Evolutionary conservation across 2,797 vertebrate genomes (phyloP), one percentile per base, ranked within the genome.

Genomic region (Microchirus variegatus): DNA sequence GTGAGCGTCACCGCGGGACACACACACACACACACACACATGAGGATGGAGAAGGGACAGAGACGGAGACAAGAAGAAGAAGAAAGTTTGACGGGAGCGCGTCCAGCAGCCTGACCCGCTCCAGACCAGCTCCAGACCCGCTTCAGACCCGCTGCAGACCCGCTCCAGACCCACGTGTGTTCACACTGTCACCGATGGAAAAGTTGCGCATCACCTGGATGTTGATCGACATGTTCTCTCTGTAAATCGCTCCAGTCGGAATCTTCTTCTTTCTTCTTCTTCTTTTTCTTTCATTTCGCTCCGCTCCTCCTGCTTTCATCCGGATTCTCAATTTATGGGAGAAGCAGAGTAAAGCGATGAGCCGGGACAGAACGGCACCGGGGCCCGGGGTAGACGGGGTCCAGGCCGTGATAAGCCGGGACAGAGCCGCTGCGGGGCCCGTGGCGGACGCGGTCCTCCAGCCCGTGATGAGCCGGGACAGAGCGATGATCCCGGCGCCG

Each of bases 331-430:
- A 42, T 81, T 41, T 73, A 90, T 90, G 89, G 87, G 74, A 83
- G 52, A 61, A 64, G 70, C 64, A 65, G 82, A 93, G 61, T 86
- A 50, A 86, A 59, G 74, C 55, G 85, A 97, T 97, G 97, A 96
- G 95, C 86, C 92, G 93, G 90, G 95, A 95, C 87, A 92, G 93
- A 92, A 86, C 87, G 82, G 93, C 81, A 82, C 87, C 92, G 73
- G 94, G 93, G 80, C 74, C 81, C 58, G 86, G 73, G 46, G 46
- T 67, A 17, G 87, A 90, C 44, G 84, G 62, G 56, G 63, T 77
- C 64, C 87, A 94, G 84, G 85, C 90, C 18, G 76, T 63, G 81
- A 94, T 95, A 84, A 95, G 91, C 80, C 91, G 93, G 88, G 94
- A 95, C 84, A 91, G 94, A 91, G 83, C 82, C 71, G 89, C 78